A percentile compares a stretch with the other conserved stretches of the same genome.
phyloP scores from a whole-genome alignment of 2,888 invertebrate species.

The Stramonita haemastoma region DNA sequence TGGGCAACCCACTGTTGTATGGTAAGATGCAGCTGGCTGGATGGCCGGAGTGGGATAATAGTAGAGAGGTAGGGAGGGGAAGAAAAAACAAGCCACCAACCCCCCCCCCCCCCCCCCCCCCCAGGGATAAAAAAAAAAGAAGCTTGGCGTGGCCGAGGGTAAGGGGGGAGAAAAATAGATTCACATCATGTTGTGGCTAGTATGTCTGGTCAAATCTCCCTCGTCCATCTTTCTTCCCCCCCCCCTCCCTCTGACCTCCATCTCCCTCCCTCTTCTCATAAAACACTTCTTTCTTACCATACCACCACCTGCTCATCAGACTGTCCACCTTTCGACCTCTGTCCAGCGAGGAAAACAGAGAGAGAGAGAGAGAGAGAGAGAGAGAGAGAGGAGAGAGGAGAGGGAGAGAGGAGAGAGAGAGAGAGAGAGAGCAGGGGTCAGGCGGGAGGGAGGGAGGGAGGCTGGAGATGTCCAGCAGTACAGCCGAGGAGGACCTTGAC shows the following conservation, averaged over 20 bases:
- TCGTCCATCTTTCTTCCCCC: neutral
- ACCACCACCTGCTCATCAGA: neutral
- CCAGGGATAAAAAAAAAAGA: neutral
- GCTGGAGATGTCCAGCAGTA: neutral
- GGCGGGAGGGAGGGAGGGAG: neutral
- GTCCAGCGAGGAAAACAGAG: neutral
- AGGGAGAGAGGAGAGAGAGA: neutral
- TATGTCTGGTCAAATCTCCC: neutral
- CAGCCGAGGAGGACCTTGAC: neutral
- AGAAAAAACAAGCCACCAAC: neutral
- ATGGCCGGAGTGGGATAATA: neutral
- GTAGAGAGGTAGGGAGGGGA: neutral
- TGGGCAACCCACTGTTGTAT: too few species aligned
- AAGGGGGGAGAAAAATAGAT: neutral
- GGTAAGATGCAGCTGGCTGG: neutral
- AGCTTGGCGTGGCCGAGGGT: neutral
- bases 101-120: neutral
- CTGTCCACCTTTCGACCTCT: conserved; percentile 17
- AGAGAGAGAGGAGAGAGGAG: neutral
- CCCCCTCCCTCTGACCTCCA: neutral
- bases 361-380: neutral
- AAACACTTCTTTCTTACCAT: conserved; percentile 9
- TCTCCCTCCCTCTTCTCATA: neutral
- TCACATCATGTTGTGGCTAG: neutral
- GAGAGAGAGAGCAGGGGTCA: neutral